A percentile compares a stretch with the other conserved stretches of the same genome.
Conservation (phyloP, 1,140 invertebrate species). For the Daktulosphaira vitifoliae region DNA sequence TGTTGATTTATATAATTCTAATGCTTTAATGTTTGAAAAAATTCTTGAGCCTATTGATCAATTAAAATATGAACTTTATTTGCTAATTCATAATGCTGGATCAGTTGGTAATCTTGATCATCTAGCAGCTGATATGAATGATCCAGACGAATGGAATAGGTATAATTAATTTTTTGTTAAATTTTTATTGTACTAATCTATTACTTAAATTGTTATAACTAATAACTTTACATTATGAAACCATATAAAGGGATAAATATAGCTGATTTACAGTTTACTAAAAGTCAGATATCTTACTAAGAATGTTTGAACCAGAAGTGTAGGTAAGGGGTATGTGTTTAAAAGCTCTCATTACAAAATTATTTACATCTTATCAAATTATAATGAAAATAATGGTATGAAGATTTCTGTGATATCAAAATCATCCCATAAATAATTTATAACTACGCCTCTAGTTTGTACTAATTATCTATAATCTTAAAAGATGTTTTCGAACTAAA, state of each 20-base stretch:
- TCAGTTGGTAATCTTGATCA: constrained; percentile 66
- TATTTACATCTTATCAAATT: neutral
- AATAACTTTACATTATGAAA: neutral
- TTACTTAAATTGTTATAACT: too few species aligned
- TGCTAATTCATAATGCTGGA: constrained; percentile 87
- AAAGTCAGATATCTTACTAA: too few species aligned
- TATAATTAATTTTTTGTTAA: constrained; percentile 39
- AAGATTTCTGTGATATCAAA: too few species aligned
- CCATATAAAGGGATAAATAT: neutral
- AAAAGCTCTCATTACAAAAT: neutral
- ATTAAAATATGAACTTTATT: constrained; percentile 53
- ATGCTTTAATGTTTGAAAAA: constrained; percentile 41
- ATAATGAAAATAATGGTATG: too few species aligned
- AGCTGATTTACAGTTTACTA: constrained; percentile 38
- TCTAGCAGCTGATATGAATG: constrained; percentile 50
- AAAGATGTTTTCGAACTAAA: too few species aligned
- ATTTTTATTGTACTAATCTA: too few species aligned
- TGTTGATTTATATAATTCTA: constrained; percentile 43
- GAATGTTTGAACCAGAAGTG: too few species aligned
- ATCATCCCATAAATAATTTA: too few species aligned
- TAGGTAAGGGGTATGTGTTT: too few species aligned
- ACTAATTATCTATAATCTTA: too few species aligned
- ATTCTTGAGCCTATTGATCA: constrained; percentile 36
- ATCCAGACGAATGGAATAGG: constrained; percentile 51
- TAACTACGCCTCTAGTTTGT: too few species aligned